phyloP scores from a whole-genome alignment of 35 echinoderm and acorn worm genomes.

The Ophioderma brevispina region DNA sequence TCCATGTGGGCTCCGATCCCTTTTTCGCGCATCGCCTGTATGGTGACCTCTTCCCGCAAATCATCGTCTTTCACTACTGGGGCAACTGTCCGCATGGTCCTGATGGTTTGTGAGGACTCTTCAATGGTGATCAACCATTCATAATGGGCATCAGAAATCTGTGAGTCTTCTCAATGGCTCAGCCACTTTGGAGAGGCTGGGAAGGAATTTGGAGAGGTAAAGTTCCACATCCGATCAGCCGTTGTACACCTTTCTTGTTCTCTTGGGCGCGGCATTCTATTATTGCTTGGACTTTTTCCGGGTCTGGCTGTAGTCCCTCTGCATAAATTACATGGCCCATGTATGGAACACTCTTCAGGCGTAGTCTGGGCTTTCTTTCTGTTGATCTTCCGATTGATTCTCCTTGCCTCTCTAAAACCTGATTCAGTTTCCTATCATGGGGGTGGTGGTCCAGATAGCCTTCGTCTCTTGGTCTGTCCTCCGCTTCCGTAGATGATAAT shows the following conservation, averaged over 20 bases:
- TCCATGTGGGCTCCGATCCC: slow-evolving; percentile 27
- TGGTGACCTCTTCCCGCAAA: slow-evolving; percentile 20
- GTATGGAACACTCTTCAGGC: slow-evolving; percentile 39
- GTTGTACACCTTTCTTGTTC: slow-evolving; percentile 40
- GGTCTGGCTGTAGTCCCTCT: slow-evolving; percentile 57
- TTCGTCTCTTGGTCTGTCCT: slow-evolving; percentile 50
- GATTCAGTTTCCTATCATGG: slow-evolving; percentile 59
- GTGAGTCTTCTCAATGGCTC: slow-evolving; percentile 37
- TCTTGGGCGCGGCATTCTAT: slow-evolving; percentile 25
- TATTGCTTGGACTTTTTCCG: slow-evolving; percentile 62
- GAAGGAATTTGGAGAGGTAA: slow-evolving; percentile 61
- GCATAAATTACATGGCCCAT: slow-evolving; percentile 69
- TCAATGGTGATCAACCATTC: slow-evolving; percentile 26
- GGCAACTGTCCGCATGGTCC: slow-evolving; percentile 26
- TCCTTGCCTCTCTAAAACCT: slow-evolving; percentile 41
- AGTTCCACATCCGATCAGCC: slow-evolving; percentile 68
- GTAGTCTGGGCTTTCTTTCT: slow-evolving; percentile 58
- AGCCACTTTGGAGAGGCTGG: neutral
- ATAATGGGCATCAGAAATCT: slow-evolving; percentile 31
- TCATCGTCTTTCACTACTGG: slow-evolving; percentile 51
- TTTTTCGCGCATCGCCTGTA: slow-evolving; percentile 44
- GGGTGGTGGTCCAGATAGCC: too few species aligned
- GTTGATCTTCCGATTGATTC: slow-evolving; percentile 67
- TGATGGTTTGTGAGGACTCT: neutral
- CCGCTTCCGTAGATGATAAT: slow-evolving; percentile 65